A percentile compares a stretch with the other conserved stretches of the same genome.
These are phyloP conservation scores for Drosophila austrosaltans DNA, from an alignment of 2,888 invertebrate species.

Conservation along the genomic window DNA sequence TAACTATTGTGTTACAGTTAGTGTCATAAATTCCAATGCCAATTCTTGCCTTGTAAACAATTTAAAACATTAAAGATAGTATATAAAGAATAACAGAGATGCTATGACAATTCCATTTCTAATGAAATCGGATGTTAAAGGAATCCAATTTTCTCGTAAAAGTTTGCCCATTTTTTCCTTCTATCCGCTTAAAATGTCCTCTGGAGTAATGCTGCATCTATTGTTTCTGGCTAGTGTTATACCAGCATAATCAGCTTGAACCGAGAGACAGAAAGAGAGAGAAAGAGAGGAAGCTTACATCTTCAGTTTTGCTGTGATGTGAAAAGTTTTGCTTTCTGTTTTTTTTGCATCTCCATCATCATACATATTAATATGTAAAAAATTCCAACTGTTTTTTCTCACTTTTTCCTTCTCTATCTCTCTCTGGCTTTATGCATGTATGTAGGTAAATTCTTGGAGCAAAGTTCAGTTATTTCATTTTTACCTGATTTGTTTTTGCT, in stretches of 20 bases:
- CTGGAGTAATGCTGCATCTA: neutral
- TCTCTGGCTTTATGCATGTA: constrained; percentile 37
- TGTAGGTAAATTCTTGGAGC: constrained; percentile 44
- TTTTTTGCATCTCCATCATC: neutral
- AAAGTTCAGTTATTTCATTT: constrained; percentile 48
- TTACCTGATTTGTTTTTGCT: constrained; percentile 47
- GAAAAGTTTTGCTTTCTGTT: constrained; percentile 12
- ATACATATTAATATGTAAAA: constrained; percentile 13
- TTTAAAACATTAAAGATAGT: too few relatives aligned
- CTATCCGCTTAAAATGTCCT: too few relatives aligned
- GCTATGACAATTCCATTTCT: too few relatives aligned
- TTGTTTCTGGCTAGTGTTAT: constrained; percentile 3
- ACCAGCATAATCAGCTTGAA: constrained; percentile 3
- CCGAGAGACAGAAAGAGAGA: neutral
- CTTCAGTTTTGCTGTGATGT: neutral
- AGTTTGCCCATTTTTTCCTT: too few relatives aligned
- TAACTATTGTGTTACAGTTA: too few relatives aligned
- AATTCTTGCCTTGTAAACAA: too few relatives aligned
- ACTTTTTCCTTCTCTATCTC: constrained; percentile 30
- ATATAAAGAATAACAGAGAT: too few relatives aligned
- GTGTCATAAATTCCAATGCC: too few relatives aligned
- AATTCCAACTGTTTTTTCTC: constrained; percentile 12
- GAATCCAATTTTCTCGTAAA: too few relatives aligned
- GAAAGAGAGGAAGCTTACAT: neutral
- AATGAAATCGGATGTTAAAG: too few relatives aligned